These are phyloP conservation scores for Gadopsis bispinosus DNA, from an alignment of 2,797 vertebrate genomes.

Conservation along the genomic window DNA sequence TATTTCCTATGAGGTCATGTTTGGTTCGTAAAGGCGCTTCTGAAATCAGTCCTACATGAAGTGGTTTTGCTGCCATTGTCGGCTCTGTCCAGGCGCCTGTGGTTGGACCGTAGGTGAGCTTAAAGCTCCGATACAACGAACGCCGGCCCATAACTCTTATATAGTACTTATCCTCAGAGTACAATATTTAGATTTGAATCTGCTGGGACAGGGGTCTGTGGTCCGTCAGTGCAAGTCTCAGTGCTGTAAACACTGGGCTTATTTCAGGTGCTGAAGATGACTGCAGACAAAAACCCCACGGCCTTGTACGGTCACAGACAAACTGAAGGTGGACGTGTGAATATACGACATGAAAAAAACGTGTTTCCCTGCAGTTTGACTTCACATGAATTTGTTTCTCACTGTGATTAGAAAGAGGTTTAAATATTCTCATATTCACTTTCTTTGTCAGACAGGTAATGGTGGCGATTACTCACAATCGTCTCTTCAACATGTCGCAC, in stretches of 20 bases:
- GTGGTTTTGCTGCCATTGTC: slow-evolving; percentile 19
- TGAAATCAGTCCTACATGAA: slow-evolving; percentile 23
- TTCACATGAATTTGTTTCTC: not conserved
- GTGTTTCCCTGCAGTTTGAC: not conserved
- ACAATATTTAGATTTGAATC: slow-evolving; percentile 85
- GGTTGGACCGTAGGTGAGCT: slow-evolving; percentile 44
- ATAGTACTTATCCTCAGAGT: slow-evolving; percentile 70
- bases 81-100: slow-evolving; percentile 14
- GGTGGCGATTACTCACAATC: not conserved
- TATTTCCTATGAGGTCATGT: not conserved
- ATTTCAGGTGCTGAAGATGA: slow-evolving; percentile 72
- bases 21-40: slow-evolving; percentile 8
- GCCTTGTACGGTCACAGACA: slow-evolving; percentile 80
- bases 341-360: not conserved
- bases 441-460: not conserved
- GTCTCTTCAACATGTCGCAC: not conserved
- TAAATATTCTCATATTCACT: not conserved
- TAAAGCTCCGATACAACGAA: slow-evolving; percentile 31
- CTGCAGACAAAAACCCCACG: slow-evolving; percentile 44
- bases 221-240: slow-evolving; percentile 72
- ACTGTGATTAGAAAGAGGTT: not conserved
- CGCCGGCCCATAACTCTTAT: slow-evolving; percentile 56
- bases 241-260: slow-evolving; percentile 78
- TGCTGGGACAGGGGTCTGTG: slow-evolving; percentile 76
- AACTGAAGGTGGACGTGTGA: slow-evolving; percentile 27